Conservation (phyloP, 1,140 invertebrate genomes). For the Phocides pigmalion region DNA sequence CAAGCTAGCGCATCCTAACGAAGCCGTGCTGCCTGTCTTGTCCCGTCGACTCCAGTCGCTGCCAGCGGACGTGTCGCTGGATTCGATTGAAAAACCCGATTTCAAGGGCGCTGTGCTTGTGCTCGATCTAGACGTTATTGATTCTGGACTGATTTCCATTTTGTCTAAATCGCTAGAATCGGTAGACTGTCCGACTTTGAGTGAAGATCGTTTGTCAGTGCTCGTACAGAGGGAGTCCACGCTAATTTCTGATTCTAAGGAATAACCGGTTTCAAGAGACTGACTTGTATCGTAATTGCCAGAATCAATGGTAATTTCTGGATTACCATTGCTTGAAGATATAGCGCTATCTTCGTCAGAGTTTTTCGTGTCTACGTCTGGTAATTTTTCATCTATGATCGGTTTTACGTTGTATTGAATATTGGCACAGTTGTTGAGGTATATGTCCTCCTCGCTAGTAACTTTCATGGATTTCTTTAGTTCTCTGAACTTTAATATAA, state of each 20-base stretch:
- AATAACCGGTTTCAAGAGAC: slow-evolving; percentile 81
- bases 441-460: slow-evolving; percentile 76
- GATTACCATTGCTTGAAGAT: slow-evolving; percentile 79
- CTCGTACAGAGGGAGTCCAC: slow-evolving; percentile 79
- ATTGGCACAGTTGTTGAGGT: slow-evolving; percentile 80
- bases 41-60: slow-evolving; percentile 84
- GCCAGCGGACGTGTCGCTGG: slow-evolving; percentile 86
- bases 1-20: slow-evolving; percentile 85
- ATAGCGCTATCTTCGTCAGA: slow-evolving; percentile 80
- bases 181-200: slow-evolving; percentile 82
- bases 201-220: slow-evolving; percentile 78
- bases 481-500: slow-evolving; percentile 79
- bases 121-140: slow-evolving; percentile 78
- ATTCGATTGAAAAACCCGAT: slow-evolving; percentile 86
- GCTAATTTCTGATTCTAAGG: slow-evolving; percentile 81
- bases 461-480: slow-evolving; percentile 77
- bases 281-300: slow-evolving; percentile 78
- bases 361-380: slow-evolving; percentile 71
- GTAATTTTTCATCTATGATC: slow-evolving; percentile 61
- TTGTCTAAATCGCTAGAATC: slow-evolving; percentile 81
- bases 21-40: slow-evolving; percentile 81
- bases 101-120: slow-evolving; percentile 78
- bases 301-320: slow-evolving; percentile 82
- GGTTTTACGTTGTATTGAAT: slow-evolving; percentile 74
- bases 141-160: slow-evolving; percentile 82